These are phyloP conservation scores for Lydus trimaculatus DNA, from an alignment of 2,888 invertebrate genomes.

Conservation along the genomic window DNA sequence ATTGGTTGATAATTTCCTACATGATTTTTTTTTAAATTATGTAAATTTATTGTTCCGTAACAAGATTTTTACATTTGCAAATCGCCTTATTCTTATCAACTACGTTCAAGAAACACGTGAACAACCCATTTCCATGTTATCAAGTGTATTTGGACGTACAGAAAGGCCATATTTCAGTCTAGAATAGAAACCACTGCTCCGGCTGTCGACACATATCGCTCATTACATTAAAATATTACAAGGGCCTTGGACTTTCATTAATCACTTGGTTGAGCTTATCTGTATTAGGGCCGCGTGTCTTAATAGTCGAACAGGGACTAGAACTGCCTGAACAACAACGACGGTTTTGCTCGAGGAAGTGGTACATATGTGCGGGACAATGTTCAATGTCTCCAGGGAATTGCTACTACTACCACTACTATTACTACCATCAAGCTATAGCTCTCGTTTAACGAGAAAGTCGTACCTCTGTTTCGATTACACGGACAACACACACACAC, in stretches of 20 bases:
- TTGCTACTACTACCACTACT: conserved; percentile 55
- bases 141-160: conserved; percentile 25
- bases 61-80: conserved; percentile 33
- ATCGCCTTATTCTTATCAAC: conserved; percentile 18
- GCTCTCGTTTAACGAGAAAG: conserved; percentile 50
- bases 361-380: conserved; percentile 58
- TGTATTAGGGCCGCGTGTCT: conserved; percentile 52
- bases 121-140: conserved; percentile 32
- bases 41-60: conserved; percentile 24
- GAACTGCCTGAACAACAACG: conserved; percentile 27
- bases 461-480: conserved; percentile 58
- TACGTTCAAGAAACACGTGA: conserved; percentile 30
- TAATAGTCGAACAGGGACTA: conserved; percentile 54
- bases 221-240: conserved; percentile 50
- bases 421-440: background rate
- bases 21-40: conserved; percentile 21
- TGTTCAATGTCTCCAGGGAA: conserved; percentile 56
- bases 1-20: background rate
- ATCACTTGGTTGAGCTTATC: conserved; percentile 50
- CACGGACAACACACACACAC: conserved; percentile 49
- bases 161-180: conserved; percentile 33
- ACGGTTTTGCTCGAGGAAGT: conserved; percentile 56
- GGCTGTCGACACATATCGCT: conserved; percentile 42
- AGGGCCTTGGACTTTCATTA: conserved; percentile 45
- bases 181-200: conserved; percentile 34